Conservation (phyloP, 1,140 invertebrate genomes). For the Hylaeus volcanicus region DNA sequence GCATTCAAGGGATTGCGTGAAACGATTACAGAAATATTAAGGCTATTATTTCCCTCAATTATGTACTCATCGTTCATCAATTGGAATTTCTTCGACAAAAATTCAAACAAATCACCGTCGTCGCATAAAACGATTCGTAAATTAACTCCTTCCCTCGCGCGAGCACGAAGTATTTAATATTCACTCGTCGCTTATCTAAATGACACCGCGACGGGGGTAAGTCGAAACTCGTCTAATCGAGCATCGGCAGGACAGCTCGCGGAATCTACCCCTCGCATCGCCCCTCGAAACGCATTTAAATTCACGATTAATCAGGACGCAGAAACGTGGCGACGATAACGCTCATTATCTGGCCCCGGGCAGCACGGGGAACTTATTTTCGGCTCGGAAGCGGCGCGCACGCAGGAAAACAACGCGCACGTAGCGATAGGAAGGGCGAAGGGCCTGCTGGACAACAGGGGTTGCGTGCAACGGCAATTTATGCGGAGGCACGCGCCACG, state of each 20-base stretch:
- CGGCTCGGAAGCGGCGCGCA: constrained; percentile 1
- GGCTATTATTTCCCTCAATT: too few species aligned
- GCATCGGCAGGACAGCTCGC: neutral
- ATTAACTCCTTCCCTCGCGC: too few species aligned
- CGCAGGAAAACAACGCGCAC: constrained; percentile 7
- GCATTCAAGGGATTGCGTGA: too few species aligned
- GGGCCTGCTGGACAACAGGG: constrained; percentile 7
- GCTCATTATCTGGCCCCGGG: constrained; percentile 49
- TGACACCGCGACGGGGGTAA: too few species aligned
- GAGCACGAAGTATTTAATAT: neutral
- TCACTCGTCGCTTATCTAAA: constrained; percentile 11
- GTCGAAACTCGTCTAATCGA: neutral
- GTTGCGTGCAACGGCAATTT: constrained; percentile 48
- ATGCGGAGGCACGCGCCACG: constrained; percentile 60
- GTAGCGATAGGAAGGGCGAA: neutral
- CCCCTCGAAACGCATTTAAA: constrained; percentile 31
- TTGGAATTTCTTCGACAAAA: too few species aligned
- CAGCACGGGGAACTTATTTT: constrained; percentile 57
- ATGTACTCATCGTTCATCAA: too few species aligned
- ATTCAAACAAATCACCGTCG: too few species aligned
- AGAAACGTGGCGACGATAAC: constrained; percentile 41
- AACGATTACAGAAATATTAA: too few species aligned
- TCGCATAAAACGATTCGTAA: too few species aligned
- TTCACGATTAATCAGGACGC: constrained; percentile 58
- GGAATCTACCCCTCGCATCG: constrained; percentile 33